These are phyloP conservation scores for Lasioglossum lativentre DNA, from an alignment of 2,888 invertebrate species.

Conservation along the genomic window DNA sequence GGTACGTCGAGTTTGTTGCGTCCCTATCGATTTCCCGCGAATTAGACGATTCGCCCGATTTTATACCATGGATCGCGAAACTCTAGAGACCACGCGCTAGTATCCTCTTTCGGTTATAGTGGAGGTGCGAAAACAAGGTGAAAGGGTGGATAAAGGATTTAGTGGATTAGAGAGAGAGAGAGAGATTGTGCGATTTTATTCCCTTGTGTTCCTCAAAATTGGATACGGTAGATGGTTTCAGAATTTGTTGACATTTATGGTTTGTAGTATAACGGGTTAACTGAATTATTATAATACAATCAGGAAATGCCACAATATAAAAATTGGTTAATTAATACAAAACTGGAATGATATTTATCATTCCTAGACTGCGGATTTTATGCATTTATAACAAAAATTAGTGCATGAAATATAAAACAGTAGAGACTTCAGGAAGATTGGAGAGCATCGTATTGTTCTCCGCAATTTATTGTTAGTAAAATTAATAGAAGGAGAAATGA, in stretches of 20 bases:
- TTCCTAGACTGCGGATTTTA: too few relatives aligned
- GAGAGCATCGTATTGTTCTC: too few relatives aligned
- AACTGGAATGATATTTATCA: too few relatives aligned
- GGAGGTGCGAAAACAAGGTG: not conserved
- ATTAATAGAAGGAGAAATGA: too few relatives aligned
- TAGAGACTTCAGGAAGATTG: too few relatives aligned
- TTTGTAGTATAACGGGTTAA: not conserved
- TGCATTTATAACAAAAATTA: too few relatives aligned
- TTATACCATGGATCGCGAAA: not conserved
- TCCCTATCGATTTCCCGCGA: constrained; percentile 28
- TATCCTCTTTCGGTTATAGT: not conserved
- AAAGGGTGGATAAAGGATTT: not conserved
- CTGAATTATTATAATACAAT: not conserved
- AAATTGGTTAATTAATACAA: too few relatives aligned
- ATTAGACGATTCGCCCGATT: constrained; percentile 27
- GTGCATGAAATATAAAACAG: too few relatives aligned
- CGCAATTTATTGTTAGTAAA: too few relatives aligned
- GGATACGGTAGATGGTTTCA: not conserved
- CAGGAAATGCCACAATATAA: not conserved
- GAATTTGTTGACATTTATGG: not conserved
- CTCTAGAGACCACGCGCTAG: not conserved
- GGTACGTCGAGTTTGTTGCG: constrained; percentile 1
- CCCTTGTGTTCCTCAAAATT: not conserved
- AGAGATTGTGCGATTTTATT: not conserved
- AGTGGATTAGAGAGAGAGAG: not conserved